These are phyloP conservation scores for Diabrotica balteata DNA, from an alignment of 2,888 invertebrate species.

Conservation along the genomic window DNA sequence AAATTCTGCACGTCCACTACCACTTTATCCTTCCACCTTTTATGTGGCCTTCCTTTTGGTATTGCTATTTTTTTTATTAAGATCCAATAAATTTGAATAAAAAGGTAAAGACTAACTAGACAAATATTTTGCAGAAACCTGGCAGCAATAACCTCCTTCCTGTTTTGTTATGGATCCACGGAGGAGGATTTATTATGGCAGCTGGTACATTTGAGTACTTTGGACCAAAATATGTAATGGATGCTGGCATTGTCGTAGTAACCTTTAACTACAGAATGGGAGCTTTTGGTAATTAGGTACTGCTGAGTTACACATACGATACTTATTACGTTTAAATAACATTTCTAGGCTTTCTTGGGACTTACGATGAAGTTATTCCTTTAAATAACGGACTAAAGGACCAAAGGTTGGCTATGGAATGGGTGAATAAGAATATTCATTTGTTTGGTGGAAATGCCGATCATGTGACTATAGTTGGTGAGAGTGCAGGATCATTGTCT, in stretches of 20 bases:
- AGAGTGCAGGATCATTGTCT: slow-evolving; percentile 73
- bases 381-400: slow-evolving; percentile 78
- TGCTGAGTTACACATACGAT: neutral
- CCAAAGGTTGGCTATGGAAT: slow-evolving; percentile 72
- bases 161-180: slow-evolving; percentile 56
- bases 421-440: slow-evolving; percentile 72
- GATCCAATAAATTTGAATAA: too few relatives aligned
- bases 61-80: too few relatives aligned
- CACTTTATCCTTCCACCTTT: too few relatives aligned
- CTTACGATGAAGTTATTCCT: slow-evolving; percentile 72
- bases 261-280: slow-evolving; percentile 76
- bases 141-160: slow-evolving; percentile 42
- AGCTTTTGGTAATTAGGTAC: slow-evolving; percentile 64
- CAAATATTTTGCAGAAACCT: slow-evolving; percentile 15
- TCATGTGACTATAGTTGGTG: slow-evolving; percentile 71
- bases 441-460: slow-evolving; percentile 75
- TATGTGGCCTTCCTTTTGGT: too few relatives aligned
- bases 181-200: slow-evolving; percentile 51
- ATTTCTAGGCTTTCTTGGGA: slow-evolving; percentile 67
- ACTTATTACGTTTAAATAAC: neutral
- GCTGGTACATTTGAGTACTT: slow-evolving; percentile 28
- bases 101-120: too few relatives aligned
- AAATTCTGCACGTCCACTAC: too few relatives aligned
- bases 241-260: slow-evolving; percentile 69
- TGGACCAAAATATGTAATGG: slow-evolving; percentile 62